Base-by-base conservation (phyloP, 2,113 vertebrate species). In the Heliornis fulica region DNA sequence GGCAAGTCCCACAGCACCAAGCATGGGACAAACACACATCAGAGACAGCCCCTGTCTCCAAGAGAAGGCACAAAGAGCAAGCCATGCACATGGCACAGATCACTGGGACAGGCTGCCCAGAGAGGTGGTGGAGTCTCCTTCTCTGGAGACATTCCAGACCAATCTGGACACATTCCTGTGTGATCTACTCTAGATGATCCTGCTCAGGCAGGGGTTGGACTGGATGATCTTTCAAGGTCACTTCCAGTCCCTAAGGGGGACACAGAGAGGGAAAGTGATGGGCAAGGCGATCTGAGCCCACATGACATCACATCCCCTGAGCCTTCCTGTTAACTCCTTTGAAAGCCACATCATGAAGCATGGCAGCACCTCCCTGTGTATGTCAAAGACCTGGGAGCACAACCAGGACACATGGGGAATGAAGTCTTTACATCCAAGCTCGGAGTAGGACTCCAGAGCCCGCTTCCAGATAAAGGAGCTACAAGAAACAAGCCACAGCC, bases 31-130 rank as follows among this genome's bases (percentile, higher is more conserved):
- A 79, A 69, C 5, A 36, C 45, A 40, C 7, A 59, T 29, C 63
- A 76, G 61, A 60, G 31, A 12, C 25, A 88, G 32, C 16, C 7
- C 32, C 50, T 53, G 8, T 22, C 28, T 31, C 16, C 57, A 61
- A 36, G 43, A 79, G 79, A 89, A 61, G 7, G 61, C 51, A 59
- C 31, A 19, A 34, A 31, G 31, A 84, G 38, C 54, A 71, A 60
- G 28, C 1, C 1, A 0, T 2, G 9, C 22, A 57, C 32, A 2
- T 10, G 41, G 66, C 22, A 36, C 0, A 1, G 56, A 63, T n/a
- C n/a, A n/a, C n/a, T n/a, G n/a, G n/a, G n/a, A n/a, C n/a, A n/a
- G n/a, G n/a, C n/a, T n/a, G n/a, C n/a, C n/a, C n/a, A n/a, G n/a
- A n/a, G n/a, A n/a, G n/a, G n/a, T n/a, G n/a, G n/a, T n/a, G n/a